These are phyloP conservation scores for Drosophila bocqueti DNA, from an alignment of 1,140 invertebrate species.

Conservation along the genomic window DNA sequence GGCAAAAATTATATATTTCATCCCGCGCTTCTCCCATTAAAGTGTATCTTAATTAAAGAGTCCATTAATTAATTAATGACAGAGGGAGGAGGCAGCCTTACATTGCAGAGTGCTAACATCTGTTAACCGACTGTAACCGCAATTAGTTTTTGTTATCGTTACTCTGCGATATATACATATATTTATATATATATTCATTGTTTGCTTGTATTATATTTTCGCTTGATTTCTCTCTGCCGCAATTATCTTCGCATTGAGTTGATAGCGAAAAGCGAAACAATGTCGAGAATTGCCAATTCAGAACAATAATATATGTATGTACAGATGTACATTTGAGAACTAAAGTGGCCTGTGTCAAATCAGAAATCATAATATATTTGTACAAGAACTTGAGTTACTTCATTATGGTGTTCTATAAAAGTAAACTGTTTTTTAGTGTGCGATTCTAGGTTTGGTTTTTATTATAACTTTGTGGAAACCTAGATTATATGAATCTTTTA, in stretches of 20 bases:
- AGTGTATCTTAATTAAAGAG: slow-evolving; percentile 9
- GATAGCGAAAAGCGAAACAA: slow-evolving; percentile 33
- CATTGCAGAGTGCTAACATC: slow-evolving; percentile 11
- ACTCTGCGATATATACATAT: background rate
- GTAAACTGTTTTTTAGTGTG: background rate
- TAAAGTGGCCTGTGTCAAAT: background rate
- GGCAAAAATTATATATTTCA: slow-evolving; percentile 2
- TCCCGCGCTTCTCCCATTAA: slow-evolving; percentile 10
- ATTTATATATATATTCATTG: slow-evolving; percentile 7
- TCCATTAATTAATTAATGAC: slow-evolving; percentile 23
- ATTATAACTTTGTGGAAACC: background rate
- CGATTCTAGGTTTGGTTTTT: background rate
- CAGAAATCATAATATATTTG: slow-evolving; percentile 4
- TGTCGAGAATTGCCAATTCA: slow-evolving; percentile 34
- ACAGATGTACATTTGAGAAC: background rate
- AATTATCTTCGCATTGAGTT: slow-evolving; percentile 41
- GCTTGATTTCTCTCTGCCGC: slow-evolving; percentile 30
- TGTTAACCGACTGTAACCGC: slow-evolving; percentile 26
- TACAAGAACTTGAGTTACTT: background rate
- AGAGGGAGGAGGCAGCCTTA: slow-evolving; percentile 1
- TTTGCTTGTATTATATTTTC: slow-evolving; percentile 27
- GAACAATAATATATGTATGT: slow-evolving; percentile 7
- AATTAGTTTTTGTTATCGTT: slow-evolving; percentile 32
- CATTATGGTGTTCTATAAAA: no score
- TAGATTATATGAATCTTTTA: background rate